Evolutionary conservation across 2,888 invertebrate genomes (phyloP).

Genomic region (Germaria angustata): DNA sequence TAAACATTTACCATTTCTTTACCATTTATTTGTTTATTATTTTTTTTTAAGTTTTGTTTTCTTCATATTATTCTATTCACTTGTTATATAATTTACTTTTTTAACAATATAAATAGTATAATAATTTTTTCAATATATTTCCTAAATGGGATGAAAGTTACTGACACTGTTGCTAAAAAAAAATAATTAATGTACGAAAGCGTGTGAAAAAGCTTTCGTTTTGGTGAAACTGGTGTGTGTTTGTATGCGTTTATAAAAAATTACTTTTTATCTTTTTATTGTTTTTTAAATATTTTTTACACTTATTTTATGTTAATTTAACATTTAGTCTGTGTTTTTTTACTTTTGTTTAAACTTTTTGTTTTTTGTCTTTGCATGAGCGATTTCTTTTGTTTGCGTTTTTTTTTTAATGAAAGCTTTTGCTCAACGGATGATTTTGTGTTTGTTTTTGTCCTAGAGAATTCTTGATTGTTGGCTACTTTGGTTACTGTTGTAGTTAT

Average conservation of each 20-base stretch:
- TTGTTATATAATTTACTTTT: conserved; percentile 27
- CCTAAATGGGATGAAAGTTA: neutral
- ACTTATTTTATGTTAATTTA: conserved; percentile 50
- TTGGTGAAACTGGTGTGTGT: neutral
- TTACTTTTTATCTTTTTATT: neutral
- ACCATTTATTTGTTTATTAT: conserved; percentile 34
- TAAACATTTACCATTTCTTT: conserved; percentile 56
- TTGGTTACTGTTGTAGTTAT: conserved; percentile 5
- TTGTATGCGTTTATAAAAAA: conserved; percentile 23
- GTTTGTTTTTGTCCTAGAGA: neutral
- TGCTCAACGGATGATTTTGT: conserved; percentile 54
- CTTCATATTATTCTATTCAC: conserved; percentile 19
- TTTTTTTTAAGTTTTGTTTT: conserved; percentile 39
- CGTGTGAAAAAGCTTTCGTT: conserved; percentile 25
- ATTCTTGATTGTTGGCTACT: conserved; percentile 20
- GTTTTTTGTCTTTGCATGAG: neutral
- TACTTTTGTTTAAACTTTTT: neutral
- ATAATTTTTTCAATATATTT: neutral
- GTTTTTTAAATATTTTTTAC: conserved; percentile 5
- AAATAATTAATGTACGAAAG: neutral
- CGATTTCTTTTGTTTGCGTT: neutral
- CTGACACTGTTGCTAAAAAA: neutral
- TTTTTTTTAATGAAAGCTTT: neutral
- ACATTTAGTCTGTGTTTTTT: conserved; percentile 22
- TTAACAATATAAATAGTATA: conserved; percentile 55